Conservation (phyloP, 2,797 vertebrate genomes). For the Antennarius maculatus region DNA sequence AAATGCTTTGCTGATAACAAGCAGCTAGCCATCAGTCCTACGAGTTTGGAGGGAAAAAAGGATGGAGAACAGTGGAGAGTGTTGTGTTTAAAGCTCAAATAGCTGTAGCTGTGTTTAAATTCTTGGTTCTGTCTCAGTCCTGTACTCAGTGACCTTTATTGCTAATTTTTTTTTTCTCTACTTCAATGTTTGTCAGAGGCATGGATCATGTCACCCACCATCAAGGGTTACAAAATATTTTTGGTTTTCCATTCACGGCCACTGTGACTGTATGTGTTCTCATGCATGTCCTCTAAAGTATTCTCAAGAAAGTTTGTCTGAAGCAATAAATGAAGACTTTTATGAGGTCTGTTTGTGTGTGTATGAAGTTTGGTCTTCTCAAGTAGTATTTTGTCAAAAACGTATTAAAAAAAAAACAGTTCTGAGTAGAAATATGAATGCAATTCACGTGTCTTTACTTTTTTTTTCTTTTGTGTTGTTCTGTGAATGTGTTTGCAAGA, state of each 20-base stretch:
- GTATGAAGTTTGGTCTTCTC: background rate
- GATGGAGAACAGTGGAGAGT: constrained; percentile 33
- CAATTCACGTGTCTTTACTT: constrained; percentile 13
- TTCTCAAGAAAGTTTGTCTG: constrained; percentile 8
- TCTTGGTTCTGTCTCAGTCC: constrained; percentile 63
- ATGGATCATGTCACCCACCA: constrained; percentile 47
- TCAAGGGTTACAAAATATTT: constrained; percentile 60
- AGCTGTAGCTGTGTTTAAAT: constrained; percentile 68
- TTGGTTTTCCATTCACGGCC: constrained; percentile 32
- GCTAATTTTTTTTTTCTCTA: constrained; percentile 59
- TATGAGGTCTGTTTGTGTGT: background rate
- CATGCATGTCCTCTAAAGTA: constrained; percentile 13
- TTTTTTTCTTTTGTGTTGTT: too few species aligned
- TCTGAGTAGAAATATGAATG: constrained; percentile 7
- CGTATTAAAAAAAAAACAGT: background rate
- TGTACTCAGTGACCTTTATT: constrained; percentile 68
- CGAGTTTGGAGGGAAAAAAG: constrained; percentile 42
- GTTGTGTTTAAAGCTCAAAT: constrained; percentile 69
- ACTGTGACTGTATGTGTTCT: constrained; percentile 18
- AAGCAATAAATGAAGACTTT: background rate
- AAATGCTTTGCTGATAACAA: too few species aligned
- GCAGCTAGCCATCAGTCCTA: constrained; percentile 26
- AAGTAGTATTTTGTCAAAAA: constrained; percentile 11
- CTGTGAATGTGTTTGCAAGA: constrained; percentile 9
- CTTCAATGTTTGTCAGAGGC: constrained; percentile 68